phyloP scores from a whole-genome alignment of 2,888 invertebrate species.

The Dolichomitus sp. region DNA sequence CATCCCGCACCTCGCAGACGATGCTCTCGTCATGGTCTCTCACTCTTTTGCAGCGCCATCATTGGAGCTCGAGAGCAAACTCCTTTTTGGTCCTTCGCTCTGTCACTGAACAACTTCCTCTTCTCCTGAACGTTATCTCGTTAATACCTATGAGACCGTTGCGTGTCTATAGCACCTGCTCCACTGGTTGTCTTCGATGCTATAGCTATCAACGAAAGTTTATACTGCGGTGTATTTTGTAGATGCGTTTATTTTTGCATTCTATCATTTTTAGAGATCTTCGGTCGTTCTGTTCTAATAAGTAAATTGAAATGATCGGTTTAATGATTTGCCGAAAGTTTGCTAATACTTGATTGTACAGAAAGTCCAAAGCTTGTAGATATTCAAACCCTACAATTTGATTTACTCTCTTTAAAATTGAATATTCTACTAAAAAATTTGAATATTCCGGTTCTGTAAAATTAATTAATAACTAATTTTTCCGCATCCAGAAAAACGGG shows the following conservation, averaged over 20 bases:
- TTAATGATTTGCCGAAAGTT: too few relatives aligned
- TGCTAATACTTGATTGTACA: too few relatives aligned
- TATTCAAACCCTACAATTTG: too few relatives aligned
- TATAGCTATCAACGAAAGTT: constrained; percentile 40
- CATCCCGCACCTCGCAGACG: constrained; percentile 1
- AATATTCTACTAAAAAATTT: too few relatives aligned
- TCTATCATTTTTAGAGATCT: not conserved
- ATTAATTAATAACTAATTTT: too few relatives aligned
- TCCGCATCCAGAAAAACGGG: too few relatives aligned
- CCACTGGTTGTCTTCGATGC: constrained; percentile 1
- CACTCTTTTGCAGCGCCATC: constrained; percentile 14
- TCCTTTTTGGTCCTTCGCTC: constrained; percentile 41
- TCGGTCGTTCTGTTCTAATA: not conserved
- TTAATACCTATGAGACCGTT: constrained; percentile 55
- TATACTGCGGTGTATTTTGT: too few relatives aligned
- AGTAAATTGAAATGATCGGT: too few relatives aligned
- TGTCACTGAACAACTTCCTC: constrained; percentile 33
- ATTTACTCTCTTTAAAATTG: too few relatives aligned
- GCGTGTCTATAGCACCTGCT: constrained; percentile 52
- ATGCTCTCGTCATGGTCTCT: constrained; percentile 6
- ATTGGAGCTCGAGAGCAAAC: constrained; percentile 21
- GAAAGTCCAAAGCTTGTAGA: too few relatives aligned
- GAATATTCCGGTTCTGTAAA: too few relatives aligned
- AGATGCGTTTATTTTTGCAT: not conserved
- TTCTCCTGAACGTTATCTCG: constrained; percentile 52